Evolutionary conservation across 2,888 invertebrate genomes (phyloP).

Genomic region (Drosophila pegasa): DNA sequence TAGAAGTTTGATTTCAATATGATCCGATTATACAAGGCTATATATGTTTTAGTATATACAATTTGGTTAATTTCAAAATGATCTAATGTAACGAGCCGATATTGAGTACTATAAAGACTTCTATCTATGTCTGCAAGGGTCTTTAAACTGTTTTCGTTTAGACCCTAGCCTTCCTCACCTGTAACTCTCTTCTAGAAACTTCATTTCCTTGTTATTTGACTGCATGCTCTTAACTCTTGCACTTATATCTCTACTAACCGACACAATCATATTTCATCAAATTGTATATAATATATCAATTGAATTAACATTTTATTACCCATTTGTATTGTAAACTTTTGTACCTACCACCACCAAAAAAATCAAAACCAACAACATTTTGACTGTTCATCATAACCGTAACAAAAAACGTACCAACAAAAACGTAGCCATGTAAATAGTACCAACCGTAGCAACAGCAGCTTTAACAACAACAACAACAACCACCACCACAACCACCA

Average conservation of each 20-base stretch:
- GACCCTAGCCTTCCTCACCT: background rate
- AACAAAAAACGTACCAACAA: constrained; percentile 37
- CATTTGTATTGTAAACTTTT: constrained; percentile 77
- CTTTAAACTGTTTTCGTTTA: background rate
- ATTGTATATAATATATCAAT: constrained; percentile 71
- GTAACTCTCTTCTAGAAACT: background rate
- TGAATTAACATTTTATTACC: constrained; percentile 76
- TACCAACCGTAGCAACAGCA: constrained; percentile 77
- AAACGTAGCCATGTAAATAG: constrained; percentile 82
- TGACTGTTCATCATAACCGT: constrained; percentile 69
- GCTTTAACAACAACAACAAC: constrained; percentile 60
- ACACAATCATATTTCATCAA: constrained; percentile 49
- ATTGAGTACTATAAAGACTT: background rate
- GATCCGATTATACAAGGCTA: background rate
- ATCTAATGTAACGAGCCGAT: background rate
- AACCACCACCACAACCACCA: constrained; percentile 30
- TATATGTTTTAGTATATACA: background rate
- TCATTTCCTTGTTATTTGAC: constrained; percentile 1
- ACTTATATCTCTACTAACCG: constrained; percentile 3
- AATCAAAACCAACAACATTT: constrained; percentile 58
- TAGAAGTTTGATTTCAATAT: background rate
- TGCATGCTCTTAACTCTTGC: constrained; percentile 19
- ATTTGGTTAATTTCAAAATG: background rate
- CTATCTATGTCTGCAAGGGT: background rate
- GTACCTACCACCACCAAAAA: constrained; percentile 64